Conservation (phyloP, 2,888 invertebrate species). For the Idaea dimidiata region DNA sequence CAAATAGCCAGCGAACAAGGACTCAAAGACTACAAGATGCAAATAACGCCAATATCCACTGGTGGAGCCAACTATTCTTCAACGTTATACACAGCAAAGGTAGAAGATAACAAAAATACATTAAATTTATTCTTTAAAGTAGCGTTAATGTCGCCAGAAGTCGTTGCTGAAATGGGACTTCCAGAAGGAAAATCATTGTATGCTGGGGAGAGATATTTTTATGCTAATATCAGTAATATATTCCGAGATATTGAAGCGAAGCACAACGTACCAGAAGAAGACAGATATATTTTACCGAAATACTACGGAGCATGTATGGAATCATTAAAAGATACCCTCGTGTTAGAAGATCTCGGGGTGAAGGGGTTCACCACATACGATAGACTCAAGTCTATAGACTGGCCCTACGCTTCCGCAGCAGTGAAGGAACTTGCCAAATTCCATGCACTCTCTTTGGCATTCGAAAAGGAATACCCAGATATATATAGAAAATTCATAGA, state of each 20-base stretch:
- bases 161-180: conserved; percentile 29
- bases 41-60: not conserved
- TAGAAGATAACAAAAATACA: not conserved
- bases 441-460: conserved; percentile 43
- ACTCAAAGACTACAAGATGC: not conserved
- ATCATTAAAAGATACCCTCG: conserved; percentile 4
- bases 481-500: conserved; percentile 22
- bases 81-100: conserved; percentile 5
- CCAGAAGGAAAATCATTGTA: conserved; percentile 20
- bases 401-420: conserved; percentile 11
- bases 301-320: conserved; percentile 10
- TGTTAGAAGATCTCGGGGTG: conserved; percentile 9
- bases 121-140: conserved; percentile 33
- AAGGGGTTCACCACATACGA: conserved; percentile 9
- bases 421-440: conserved; percentile 10
- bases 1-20: not conserved
- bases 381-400: conserved; percentile 10
- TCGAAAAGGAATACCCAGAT: conserved; percentile 45
- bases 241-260: conserved; percentile 32
- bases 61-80: not conserved
- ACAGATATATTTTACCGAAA: conserved; percentile 30
- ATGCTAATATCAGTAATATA: conserved; percentile 26
- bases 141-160: conserved; percentile 3
- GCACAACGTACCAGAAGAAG: conserved; percentile 27
- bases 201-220: conserved; percentile 32